A percentile compares a stretch with the other conserved stretches of the same genome.
These are phyloP conservation scores for Apodemia mormo DNA, from an alignment of 2,888 invertebrate species.

Conservation along the genomic window DNA sequence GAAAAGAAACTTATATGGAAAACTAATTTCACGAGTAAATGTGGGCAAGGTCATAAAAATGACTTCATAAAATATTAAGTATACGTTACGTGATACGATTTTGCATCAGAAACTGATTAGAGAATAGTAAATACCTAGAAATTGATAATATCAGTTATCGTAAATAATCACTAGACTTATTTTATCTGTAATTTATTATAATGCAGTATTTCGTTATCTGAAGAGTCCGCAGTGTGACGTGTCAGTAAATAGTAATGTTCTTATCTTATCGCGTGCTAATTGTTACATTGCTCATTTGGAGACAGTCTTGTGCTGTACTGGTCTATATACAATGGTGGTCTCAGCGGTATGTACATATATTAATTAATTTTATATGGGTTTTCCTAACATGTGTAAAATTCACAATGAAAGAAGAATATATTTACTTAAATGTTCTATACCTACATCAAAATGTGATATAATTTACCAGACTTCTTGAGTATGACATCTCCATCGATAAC, in stretches of 20 bases:
- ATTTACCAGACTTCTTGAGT: no score
- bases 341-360: conserved; percentile 54
- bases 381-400: no score
- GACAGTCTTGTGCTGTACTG: conserved; percentile 30
- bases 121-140: not conserved
- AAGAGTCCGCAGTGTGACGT: conserved; percentile 75
- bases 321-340: conserved; percentile 60
- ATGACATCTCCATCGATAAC: no score
- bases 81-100: not conserved
- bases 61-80: no score
- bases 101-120: not conserved
- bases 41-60: no score
- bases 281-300: conserved; percentile 34
- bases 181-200: conserved; percentile 53
- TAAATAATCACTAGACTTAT: conserved; percentile 8
- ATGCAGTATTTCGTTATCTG: conserved; percentile 67
- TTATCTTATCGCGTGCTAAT: conserved; percentile 56
- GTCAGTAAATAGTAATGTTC: conserved; percentile 57
- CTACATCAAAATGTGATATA: no score
- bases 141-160: conserved; percentile 13
- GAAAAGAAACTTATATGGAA: no score
- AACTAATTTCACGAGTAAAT: no score
- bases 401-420: no score
- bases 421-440: no score
- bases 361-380: no score